A percentile compares a stretch with the other conserved stretches of the same genome.
Conservation (phyloP, 2,113 vertebrate species). For the Muscicapa adusta region DNA sequence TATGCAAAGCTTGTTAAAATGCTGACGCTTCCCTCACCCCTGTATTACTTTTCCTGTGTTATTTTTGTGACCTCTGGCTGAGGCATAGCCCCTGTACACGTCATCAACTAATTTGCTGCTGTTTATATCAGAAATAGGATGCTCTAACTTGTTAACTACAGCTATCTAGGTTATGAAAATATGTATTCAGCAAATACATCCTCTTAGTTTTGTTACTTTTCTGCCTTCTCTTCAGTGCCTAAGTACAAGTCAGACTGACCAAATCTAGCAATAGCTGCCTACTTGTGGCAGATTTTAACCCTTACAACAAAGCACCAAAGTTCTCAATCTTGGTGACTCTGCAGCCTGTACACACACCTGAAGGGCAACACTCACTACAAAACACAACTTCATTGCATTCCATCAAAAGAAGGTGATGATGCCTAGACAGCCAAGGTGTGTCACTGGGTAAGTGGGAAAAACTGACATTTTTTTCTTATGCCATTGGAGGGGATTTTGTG, state of each 20-base stretch:
- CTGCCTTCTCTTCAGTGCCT: not conserved
- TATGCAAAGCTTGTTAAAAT: constrained; percentile 44
- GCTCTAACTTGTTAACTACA: not conserved
- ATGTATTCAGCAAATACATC: not conserved
- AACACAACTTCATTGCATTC: not conserved
- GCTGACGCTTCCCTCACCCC: not conserved
- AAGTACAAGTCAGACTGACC: not conserved
- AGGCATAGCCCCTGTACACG: not conserved
- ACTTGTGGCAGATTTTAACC: not conserved
- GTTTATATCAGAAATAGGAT: constrained; percentile 6
- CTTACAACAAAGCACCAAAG: not conserved
- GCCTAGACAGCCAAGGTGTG: not conserved
- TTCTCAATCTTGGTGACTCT: not conserved
- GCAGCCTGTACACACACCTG: not conserved
- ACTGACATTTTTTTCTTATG: not conserved
- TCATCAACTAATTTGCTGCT: not conserved
- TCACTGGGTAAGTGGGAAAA: not conserved
- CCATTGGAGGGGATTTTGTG: not conserved
- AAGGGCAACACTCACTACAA: not conserved
- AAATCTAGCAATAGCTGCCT: not conserved
- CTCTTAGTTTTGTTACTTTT: not conserved
- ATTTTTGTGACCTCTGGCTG: constrained; percentile 31
- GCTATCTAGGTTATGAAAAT: not conserved
- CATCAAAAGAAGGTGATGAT: not conserved
- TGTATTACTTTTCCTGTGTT: not conserved